Conservation (phyloP, 2,888 invertebrate species). For the Brenthis daphne region DNA sequence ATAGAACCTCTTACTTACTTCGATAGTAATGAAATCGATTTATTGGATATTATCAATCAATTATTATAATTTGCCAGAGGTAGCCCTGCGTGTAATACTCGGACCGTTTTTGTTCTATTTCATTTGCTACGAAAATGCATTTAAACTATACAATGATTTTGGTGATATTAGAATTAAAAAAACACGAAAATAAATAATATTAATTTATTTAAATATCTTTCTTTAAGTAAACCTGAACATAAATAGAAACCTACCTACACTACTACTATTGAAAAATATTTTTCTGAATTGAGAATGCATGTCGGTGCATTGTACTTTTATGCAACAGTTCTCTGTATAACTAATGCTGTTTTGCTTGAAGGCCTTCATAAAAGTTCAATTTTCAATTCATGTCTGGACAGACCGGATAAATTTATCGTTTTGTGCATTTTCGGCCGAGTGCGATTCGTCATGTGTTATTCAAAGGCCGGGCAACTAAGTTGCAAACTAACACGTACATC, state of each 20-base stretch:
- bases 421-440: slow-evolving; percentile 40
- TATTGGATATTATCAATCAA: background rate
- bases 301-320: slow-evolving; percentile 29
- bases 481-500: background rate
- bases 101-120: slow-evolving; percentile 16
- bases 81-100: slow-evolving; percentile 3
- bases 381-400: slow-evolving; percentile 42
- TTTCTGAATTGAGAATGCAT: slow-evolving; percentile 2
- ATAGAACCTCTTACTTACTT: too few species aligned
- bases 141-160: background rate
- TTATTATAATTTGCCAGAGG: background rate
- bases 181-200: background rate
- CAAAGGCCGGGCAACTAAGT: slow-evolving; percentile 27
- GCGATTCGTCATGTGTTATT: slow-evolving; percentile 40
- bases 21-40: too few species aligned
- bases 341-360: slow-evolving; percentile 37
- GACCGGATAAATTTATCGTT: slow-evolving; percentile 44
- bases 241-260: background rate
- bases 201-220: background rate
- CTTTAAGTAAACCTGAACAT: background rate
- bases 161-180: background rate
- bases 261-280: background rate
- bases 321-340: slow-evolving; percentile 36
- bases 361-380: slow-evolving; percentile 42
- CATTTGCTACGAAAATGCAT: slow-evolving; percentile 15